A percentile compares a stretch with the other conserved stretches of the same genome.
Evolutionary conservation across 2,888 invertebrate genomes (phyloP).

Genomic region (Strigamia crassipes): DNA sequence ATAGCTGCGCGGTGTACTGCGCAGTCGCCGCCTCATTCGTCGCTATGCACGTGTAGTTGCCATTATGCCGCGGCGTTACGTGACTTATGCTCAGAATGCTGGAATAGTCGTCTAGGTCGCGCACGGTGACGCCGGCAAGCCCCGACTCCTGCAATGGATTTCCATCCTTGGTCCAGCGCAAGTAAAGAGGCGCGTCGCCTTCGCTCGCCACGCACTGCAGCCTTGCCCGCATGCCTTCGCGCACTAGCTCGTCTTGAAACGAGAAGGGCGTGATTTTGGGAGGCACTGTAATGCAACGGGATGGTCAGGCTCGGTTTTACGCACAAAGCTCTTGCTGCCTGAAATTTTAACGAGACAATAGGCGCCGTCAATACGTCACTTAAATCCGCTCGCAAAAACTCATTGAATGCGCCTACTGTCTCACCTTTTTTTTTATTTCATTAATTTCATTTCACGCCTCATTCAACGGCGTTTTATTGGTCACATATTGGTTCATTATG

Average conservation of each 20-base stretch:
- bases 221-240: constrained; percentile 79
- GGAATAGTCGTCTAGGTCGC: constrained; percentile 69
- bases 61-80: constrained; percentile 74
- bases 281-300: constrained; percentile 67
- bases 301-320: constrained; percentile 4
- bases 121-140: constrained; percentile 53
- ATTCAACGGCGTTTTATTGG: background rate
- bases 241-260: constrained; percentile 79
- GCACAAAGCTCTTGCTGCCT: constrained; percentile 28
- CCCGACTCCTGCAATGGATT: constrained; percentile 66
- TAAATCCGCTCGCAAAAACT: background rate
- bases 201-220: constrained; percentile 79
- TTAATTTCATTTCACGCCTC: background rate
- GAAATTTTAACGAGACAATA: background rate
- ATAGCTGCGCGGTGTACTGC: constrained; percentile 77
- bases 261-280: constrained; percentile 83
- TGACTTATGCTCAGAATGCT: constrained; percentile 77
- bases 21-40: constrained; percentile 78
- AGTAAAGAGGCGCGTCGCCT: constrained; percentile 77
- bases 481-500: background rate
- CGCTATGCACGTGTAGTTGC: constrained; percentile 78
- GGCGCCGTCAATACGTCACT: no score
- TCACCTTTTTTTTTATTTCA: background rate
- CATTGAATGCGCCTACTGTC: background rate
- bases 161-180: constrained; percentile 83